Evolutionary conservation across 2,888 invertebrate genomes (phyloP).

Genomic region (Ophioninae sp.): DNA sequence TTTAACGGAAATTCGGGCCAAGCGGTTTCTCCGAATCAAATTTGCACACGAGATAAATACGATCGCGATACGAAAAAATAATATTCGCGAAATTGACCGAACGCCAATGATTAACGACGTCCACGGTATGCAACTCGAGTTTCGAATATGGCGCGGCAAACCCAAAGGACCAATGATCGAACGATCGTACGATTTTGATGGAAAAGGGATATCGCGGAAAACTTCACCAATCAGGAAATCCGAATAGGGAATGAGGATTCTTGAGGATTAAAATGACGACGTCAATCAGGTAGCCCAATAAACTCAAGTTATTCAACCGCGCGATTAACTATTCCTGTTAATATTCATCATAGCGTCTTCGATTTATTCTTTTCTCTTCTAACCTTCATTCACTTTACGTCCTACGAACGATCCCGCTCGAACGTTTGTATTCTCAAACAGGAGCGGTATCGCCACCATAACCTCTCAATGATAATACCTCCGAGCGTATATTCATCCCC

Average conservation of each 20-base stretch:
- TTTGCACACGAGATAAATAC: not conserved
- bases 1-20: too few relatives aligned
- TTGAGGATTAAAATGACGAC: not conserved
- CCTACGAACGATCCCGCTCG: not conserved
- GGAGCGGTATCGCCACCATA: conserved; percentile 36
- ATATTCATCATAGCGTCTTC: not conserved
- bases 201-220: not conserved
- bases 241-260: not conserved
- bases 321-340: not conserved
- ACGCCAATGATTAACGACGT: too few relatives aligned
- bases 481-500: conserved; percentile 24
- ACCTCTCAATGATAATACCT: conserved; percentile 36
- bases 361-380: not conserved
- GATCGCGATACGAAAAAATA: too few relatives aligned
- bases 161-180: too few relatives aligned
- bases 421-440: conserved; percentile 31
- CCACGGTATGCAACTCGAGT: too few relatives aligned
- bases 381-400: not conserved
- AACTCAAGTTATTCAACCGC: not conserved
- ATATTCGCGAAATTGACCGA: too few relatives aligned
- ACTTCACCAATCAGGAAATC: not conserved
- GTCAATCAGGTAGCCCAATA: not conserved
- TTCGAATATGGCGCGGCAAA: too few relatives aligned
- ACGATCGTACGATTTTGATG: not conserved
- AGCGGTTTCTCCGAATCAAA: conserved; percentile 1